These are phyloP conservation scores for Butorides virescens DNA, from an alignment of 2,113 vertebrate genomes.

Conservation along the genomic window DNA sequence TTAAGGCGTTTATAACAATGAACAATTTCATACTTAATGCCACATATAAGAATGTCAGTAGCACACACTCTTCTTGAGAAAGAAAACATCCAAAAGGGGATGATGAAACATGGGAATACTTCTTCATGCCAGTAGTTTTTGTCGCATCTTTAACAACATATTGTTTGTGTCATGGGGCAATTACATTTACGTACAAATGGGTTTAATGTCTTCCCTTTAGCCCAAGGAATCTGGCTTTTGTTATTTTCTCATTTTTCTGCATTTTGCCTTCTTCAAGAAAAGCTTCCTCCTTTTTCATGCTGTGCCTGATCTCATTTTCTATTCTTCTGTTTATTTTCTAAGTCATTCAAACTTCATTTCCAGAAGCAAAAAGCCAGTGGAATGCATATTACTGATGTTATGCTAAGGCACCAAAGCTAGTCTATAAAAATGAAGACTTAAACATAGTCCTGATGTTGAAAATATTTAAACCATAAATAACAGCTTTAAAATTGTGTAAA, in stretches of 20 bases:
- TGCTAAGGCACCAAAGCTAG: slow-evolving; percentile 28
- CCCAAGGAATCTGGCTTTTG: not conserved
- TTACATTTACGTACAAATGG: not conserved
- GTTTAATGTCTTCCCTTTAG: slow-evolving; percentile 11
- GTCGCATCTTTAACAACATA: not conserved
- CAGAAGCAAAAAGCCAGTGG: slow-evolving; percentile 26
- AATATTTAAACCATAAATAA: slow-evolving; percentile 45
- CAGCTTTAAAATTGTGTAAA: slow-evolving; percentile 44
- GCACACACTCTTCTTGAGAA: not conserved
- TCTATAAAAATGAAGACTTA: slow-evolving; percentile 43
- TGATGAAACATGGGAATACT: not conserved
- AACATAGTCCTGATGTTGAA: not conserved
- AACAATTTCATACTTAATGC: not conserved
- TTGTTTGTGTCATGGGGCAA: not conserved
- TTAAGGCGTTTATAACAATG: not conserved
- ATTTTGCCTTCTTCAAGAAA: not conserved
- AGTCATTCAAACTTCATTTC: slow-evolving; percentile 23
- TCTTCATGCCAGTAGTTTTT: not conserved
- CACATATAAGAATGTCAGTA: not conserved
- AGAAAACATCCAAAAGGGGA: not conserved
- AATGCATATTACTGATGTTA: slow-evolving; percentile 40
- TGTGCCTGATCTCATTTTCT: slow-evolving; percentile 10
- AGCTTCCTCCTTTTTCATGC: not conserved
- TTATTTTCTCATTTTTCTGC: not conserved
- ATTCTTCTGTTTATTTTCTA: slow-evolving; percentile 29